Evolutionary conservation across 2,888 invertebrate genomes (phyloP), one percentile per base, ranked within the genome.

Genomic region (Anoplius nigerrimus): DNA sequence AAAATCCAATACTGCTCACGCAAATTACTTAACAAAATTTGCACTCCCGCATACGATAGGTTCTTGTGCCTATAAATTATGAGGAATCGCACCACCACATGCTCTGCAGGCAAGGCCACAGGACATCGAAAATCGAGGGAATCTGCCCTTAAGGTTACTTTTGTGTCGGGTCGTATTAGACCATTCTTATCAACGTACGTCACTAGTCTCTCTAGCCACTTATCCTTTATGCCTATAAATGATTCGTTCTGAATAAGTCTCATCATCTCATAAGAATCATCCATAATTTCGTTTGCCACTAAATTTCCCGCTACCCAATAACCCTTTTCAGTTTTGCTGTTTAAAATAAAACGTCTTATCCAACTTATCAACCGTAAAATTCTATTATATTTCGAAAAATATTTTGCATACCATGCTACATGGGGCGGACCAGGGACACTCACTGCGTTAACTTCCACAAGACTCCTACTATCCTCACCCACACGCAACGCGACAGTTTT

Each of bases 21-120:
- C n/a, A 68, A 2, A n/a, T 58, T 18, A 16, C 6, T 55, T 13
- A 64, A 60, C 77, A 85, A 3, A 3, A 45, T 53, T 53, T 18
- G 21, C 2, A 81, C 68, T 5, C 86, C 82, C 0, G 76, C 65
- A 70, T 89, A 89, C 65, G 86, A 87, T 0, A 83, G 82, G 0
- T 84, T 87, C 65, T 89, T 88, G 67, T 89, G 88, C 11, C 76
- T 79, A 57, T 78, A 85, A 4, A 88, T 81, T 6, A 70, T 73
- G 0, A 45, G 16, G 2, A 45, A 3, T 45, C 2, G 15, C 15
- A 45, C 45, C 3, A 45, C 11, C 16, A 3, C 4, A 59, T 64
- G 79, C n/a, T 61, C 64, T 0, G 56, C 58, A 2, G 45, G 45
- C 11, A 45, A 16, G 11, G 11, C 45, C 2, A 45, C 11, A 15